These are phyloP conservation scores for Hydractinia echinata DNA, from an alignment of 30 jellyfish, hydroid and myxozoan species.

Conservation along the genomic window DNA sequence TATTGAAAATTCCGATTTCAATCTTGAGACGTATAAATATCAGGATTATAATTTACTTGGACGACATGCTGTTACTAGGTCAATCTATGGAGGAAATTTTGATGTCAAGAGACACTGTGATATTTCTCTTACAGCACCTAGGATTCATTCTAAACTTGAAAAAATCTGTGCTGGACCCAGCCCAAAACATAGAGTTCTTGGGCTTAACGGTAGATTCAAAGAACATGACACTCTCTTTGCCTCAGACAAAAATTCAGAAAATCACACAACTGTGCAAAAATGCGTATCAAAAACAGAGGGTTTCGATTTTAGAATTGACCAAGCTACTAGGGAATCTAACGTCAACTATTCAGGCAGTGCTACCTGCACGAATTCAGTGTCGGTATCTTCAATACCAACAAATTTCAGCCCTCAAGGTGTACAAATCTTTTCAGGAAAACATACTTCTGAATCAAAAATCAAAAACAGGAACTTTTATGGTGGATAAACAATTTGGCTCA, in stretches of 20 bases:
- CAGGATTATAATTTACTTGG: slow-evolving; percentile 1
- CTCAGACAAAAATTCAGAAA: not conserved
- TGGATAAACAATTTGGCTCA: too few species aligned
- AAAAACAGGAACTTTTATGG: too few species aligned
- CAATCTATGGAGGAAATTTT: not conserved
- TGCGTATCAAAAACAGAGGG: not conserved
- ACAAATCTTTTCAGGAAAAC: too few species aligned
- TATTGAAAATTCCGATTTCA: slow-evolving; percentile 11
- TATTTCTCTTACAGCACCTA: not conserved
- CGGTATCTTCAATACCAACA: too few species aligned
- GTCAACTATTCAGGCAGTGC: too few species aligned
- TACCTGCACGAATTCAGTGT: too few species aligned
- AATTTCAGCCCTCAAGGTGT: too few species aligned
- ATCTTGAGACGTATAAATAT: not conserved
- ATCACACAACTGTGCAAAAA: not conserved
- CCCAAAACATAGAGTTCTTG: slow-evolving; percentile 4
- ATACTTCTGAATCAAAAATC: too few species aligned
- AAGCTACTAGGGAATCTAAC: slow-evolving; percentile 15
- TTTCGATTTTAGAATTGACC: not conserved
- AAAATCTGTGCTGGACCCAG: slow-evolving; percentile 30
- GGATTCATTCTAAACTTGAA: not conserved
- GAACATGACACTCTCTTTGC: not conserved
- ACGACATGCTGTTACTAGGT: slow-evolving; percentile 25
- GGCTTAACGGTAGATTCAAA: not conserved
- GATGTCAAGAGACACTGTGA: not conserved